Conservation (phyloP, 2,888 invertebrate genomes). For the Agrochola macilenta region DNA sequence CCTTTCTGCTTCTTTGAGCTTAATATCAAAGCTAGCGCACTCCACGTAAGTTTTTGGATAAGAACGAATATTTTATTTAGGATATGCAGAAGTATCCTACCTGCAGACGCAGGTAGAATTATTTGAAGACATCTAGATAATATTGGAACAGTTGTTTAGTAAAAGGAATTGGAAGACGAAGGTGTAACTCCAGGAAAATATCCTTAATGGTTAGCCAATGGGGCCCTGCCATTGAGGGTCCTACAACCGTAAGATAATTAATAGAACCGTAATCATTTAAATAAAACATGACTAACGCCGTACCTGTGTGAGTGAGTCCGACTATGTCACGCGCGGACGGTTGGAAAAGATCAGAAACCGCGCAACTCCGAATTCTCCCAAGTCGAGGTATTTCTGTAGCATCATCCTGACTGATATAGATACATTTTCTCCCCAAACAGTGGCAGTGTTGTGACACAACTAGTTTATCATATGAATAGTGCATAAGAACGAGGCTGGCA, state of each 20-base stretch:
- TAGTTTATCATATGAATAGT: conserved; percentile 65
- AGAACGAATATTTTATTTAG: background rate
- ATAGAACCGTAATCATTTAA: background rate
- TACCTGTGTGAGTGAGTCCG: background rate
- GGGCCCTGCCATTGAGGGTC: background rate
- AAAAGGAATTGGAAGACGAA: background rate
- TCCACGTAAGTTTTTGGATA: too few relatives aligned
- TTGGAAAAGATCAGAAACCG: conserved; percentile 12
- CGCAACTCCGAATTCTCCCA: background rate
- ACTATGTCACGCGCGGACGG: background rate
- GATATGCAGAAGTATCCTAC: background rate
- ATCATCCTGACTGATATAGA: conserved; percentile 3
- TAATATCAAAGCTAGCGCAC: background rate
- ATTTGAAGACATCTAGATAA: background rate
- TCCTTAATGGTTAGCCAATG: background rate
- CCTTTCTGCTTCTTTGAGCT: conserved; percentile 3
- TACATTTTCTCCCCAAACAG: conserved; percentile 43
- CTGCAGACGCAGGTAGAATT: background rate
- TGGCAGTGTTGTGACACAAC: conserved; percentile 52
- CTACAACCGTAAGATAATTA: background rate
- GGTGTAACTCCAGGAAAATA: background rate
- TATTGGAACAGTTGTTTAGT: background rate
- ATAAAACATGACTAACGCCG: background rate
- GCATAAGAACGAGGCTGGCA: conserved; percentile 62
- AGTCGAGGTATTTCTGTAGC: background rate